A percentile compares a stretch with the other conserved stretches of the same genome.
These are phyloP conservation scores for Adela reaumurella DNA, from an alignment of 2,888 invertebrate genomes.

Conservation along the genomic window DNA sequence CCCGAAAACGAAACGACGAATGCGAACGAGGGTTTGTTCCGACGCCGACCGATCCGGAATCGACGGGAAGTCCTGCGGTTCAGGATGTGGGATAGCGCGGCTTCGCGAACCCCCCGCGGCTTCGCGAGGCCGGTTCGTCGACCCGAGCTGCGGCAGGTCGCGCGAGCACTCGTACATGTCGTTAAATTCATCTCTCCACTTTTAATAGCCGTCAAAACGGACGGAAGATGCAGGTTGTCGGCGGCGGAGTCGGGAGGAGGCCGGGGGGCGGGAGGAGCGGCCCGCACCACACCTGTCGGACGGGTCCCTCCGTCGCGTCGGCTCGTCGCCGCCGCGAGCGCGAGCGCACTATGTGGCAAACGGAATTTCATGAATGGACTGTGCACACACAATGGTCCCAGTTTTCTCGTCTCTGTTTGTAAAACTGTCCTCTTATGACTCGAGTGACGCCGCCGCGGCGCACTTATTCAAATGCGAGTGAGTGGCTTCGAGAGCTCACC, in stretches of 20 bases:
- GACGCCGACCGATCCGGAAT: neutral
- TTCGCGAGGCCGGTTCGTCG: neutral
- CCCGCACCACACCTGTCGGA: neutral
- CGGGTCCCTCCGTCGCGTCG: slow-evolving; percentile 2
- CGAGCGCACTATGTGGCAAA: slow-evolving; percentile 36
- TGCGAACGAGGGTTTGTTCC: too few species aligned
- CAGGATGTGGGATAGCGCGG: neutral
- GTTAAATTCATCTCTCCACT: neutral
- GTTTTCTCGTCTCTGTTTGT: slow-evolving; percentile 39
- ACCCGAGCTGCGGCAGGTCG: neutral
- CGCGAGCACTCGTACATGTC: neutral
- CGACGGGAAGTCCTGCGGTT: neutral
- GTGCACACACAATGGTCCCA: slow-evolving; percentile 28
- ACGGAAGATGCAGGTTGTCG: neutral
- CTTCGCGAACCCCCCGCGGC: neutral
- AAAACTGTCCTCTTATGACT: slow-evolving; percentile 50
- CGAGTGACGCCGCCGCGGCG: slow-evolving; percentile 9
- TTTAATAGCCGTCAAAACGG: neutral
- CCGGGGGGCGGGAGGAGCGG: neutral
- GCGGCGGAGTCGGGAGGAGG: neutral
- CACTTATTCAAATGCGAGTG: slow-evolving; percentile 30
- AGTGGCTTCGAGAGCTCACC: too few species aligned
- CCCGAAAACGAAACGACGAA: too few species aligned
- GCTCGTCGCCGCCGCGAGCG: slow-evolving; percentile 13
- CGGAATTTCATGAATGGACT: slow-evolving; percentile 39